phyloP scores from a whole-genome alignment of 2,797 vertebrate genomes.

The Labroides dimidiatus region DNA sequence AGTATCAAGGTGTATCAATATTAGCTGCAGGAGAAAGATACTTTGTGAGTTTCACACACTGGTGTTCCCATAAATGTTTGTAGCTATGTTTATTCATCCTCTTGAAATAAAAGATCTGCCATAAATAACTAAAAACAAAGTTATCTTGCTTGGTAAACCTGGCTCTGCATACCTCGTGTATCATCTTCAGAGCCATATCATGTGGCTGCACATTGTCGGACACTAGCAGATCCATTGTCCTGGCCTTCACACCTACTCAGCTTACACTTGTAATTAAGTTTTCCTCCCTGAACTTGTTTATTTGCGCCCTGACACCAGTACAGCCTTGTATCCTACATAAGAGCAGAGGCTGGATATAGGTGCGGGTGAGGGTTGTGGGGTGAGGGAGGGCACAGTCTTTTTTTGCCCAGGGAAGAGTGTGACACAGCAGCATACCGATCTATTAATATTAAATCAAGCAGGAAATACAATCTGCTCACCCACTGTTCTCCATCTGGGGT shows the following conservation, averaged over 20 bases:
- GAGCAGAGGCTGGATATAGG: constrained; percentile 47
- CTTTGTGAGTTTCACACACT: background rate
- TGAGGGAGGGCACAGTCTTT: background rate
- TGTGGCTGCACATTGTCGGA: constrained; percentile 30
- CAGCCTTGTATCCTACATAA: constrained; percentile 31
- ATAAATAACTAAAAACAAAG: constrained; percentile 8
- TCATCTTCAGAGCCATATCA: constrained; percentile 23
- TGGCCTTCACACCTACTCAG: constrained; percentile 47
- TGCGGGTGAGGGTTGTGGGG: constrained; percentile 8
- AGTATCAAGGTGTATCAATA: background rate
- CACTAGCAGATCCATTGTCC: constrained; percentile 47
- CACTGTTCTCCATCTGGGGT: constrained; percentile 63
- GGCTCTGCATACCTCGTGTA: constrained; percentile 8
- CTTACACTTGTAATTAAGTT: constrained; percentile 63
- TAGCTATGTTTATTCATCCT: background rate
- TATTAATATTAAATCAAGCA: constrained; percentile 79
- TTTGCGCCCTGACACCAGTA: constrained; percentile 41
- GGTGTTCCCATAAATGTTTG: background rate
- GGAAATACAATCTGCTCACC: constrained; percentile 71
- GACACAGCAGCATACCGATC: constrained; percentile 57
- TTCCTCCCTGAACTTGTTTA: constrained; percentile 23
- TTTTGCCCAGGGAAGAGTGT: constrained; percentile 31
- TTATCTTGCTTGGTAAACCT: constrained; percentile 8
- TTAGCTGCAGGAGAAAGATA: background rate
- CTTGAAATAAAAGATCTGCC: background rate